Evolutionary conservation across 1,140 invertebrate genomes (phyloP).

Genomic region (Hycleus cichorii): DNA sequence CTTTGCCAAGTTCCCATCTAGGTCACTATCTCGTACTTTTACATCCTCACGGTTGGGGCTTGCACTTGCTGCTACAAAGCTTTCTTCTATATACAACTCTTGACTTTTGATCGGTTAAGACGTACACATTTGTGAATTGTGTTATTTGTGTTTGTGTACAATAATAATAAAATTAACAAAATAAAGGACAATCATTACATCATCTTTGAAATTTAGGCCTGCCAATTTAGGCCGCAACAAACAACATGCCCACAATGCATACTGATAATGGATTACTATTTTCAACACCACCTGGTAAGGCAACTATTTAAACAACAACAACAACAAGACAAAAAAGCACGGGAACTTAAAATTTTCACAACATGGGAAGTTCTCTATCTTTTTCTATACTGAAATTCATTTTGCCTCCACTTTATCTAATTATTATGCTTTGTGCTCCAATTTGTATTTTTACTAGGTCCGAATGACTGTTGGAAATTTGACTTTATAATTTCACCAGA

Average conservation of each 20-base stretch:
- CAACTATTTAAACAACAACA: slow-evolving; percentile 3
- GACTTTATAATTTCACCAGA: slow-evolving; percentile 8
- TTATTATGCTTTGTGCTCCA: too few relatives aligned
- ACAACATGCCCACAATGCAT: slow-evolving; percentile 31
- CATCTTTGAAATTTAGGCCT: neutral
- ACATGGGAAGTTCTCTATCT: slow-evolving; percentile 21
- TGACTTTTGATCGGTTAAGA: slow-evolving; percentile 17
- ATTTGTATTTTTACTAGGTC: slow-evolving; percentile 7
- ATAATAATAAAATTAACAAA: neutral
- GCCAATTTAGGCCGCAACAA: slow-evolving; percentile 1
- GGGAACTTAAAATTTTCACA: slow-evolving; percentile 18
- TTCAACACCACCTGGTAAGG: slow-evolving; percentile 33
- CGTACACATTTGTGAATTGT: slow-evolving; percentile 5
- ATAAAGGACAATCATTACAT: neutral
- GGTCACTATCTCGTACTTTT: slow-evolving; percentile 42
- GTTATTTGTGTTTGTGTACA: neutral
- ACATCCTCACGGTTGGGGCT: slow-evolving; percentile 30
- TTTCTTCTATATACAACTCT: slow-evolving; percentile 9
- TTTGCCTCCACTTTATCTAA: neutral
- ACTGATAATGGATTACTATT: slow-evolving; percentile 39
- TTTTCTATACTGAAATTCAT: slow-evolving; percentile 1
- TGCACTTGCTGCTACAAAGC: slow-evolving; percentile 24
- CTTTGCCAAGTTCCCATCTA: slow-evolving; percentile 34
- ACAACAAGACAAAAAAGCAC: neutral
- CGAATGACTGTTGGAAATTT: slow-evolving; percentile 3